phyloP scores from a whole-genome alignment of 2,113 vertebrate species.

The Atractosteus spatula region DNA sequence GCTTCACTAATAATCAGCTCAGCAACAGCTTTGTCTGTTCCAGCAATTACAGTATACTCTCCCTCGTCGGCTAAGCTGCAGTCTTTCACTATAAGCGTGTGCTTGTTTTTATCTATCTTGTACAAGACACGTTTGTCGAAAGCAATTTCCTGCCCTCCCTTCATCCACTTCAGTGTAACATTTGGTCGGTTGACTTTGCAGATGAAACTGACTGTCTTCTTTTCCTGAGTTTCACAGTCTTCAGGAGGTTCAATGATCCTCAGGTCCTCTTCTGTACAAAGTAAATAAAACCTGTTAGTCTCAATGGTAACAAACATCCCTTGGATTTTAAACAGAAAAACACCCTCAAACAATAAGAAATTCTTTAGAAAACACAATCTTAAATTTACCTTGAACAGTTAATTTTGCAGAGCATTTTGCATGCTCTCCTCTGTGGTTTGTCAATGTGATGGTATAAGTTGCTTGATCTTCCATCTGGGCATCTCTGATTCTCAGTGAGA shows the following conservation, averaged over 20 bases:
- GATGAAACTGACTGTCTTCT: slow-evolving; percentile 85
- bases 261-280: slow-evolving; percentile 82
- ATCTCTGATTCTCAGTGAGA: slow-evolving; percentile 88
- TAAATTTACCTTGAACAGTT: slow-evolving; percentile 75
- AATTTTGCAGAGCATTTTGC: slow-evolving; percentile 77
- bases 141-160: slow-evolving; percentile 83
- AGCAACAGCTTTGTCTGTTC: slow-evolving; percentile 83
- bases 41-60: slow-evolving; percentile 84
- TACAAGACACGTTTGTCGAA: slow-evolving; percentile 84
- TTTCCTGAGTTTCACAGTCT: slow-evolving; percentile 94
- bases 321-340: background rate
- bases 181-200: slow-evolving; percentile 95
- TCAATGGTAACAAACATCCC: slow-evolving; percentile 8
- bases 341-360: background rate
- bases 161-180: slow-evolving; percentile 86
- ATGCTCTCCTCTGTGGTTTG: slow-evolving; percentile 86
- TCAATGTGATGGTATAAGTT: slow-evolving; percentile 73
- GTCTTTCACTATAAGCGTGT: slow-evolving; percentile 89
- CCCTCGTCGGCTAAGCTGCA: slow-evolving; percentile 90
- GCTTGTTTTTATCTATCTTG: slow-evolving; percentile 85
- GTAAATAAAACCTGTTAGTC: slow-evolving; percentile 10
- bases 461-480: slow-evolving; percentile 79
- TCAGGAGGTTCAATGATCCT: slow-evolving; percentile 85
- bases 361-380: background rate
- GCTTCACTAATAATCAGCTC: slow-evolving; percentile 95